Base-by-base conservation (phyloP, 1,140 invertebrate species). In the Nasonia longicornis region DNA sequence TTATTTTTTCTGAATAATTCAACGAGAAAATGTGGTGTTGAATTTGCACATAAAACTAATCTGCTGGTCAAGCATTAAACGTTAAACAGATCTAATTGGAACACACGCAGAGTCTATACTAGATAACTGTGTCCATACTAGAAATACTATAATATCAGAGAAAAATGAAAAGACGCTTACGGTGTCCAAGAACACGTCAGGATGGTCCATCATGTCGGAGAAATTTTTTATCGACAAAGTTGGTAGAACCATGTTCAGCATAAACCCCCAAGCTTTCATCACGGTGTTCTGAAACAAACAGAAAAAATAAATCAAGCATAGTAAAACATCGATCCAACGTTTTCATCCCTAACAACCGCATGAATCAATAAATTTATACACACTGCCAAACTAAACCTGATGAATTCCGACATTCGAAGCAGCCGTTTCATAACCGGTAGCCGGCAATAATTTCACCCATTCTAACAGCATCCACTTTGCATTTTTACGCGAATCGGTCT, bases 201-300 rank as follows among this genome's bases (percentile, higher is more conserved):
- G 88, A 83, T 89, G 87, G 78, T 87, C 85, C 38, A 87, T 86
- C 86, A 87, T 88, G 67, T 87, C 84, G 0, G 88, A 89, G 64
- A 87, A 88, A 80, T 88, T 87, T 42, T 88, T 81, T 35, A 89
- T 85, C 0, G 77, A 85, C 10, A 88, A 84, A n/a, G 88, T 88
- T 12, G 86, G 87, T 4, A 75, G 69, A 10, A 88, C 84, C 86
- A 86, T 88, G 1, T 77, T 85, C 38, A 76, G 80, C 58, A 87
- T 78, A 3, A 87, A 83, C 0, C 87, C 87, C 84, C 85, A 88
- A 0, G 86, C 84, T 26, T 84, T 85, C 22, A 88, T 79, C 2
- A 89, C 86, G 7, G 82, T 87, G n/a, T 83, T 84, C 88, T 89
- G 64, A n/a, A 86, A 86, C 52, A 70, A 58, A 67, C 74, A 35